Evolutionary conservation across 2,888 invertebrate genomes (phyloP).

Genomic region (Parnassius glacialis): DNA sequence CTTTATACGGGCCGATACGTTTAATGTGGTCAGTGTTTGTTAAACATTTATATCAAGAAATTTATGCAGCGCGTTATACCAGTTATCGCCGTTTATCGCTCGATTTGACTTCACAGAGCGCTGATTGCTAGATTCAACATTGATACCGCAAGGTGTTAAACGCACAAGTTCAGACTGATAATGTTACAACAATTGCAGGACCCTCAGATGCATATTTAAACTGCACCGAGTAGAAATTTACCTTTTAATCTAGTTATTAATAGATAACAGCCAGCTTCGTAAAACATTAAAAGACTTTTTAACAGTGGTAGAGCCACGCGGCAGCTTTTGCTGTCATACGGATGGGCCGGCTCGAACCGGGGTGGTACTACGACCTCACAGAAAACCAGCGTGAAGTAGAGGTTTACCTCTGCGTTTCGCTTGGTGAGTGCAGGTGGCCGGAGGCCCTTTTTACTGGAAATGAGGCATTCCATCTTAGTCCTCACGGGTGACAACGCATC

Average conservation of each 20-base stretch:
- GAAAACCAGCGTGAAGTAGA: no score
- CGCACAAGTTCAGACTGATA: neutral
- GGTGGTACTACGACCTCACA: no score
- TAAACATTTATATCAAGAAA: slow-evolving; percentile 11
- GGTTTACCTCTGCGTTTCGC: no score
- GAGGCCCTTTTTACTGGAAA: no score
- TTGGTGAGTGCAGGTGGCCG: no score
- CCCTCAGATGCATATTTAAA: neutral
- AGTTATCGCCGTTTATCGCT: slow-evolving; percentile 8
- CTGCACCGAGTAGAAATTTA: neutral
- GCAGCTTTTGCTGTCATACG: no score
- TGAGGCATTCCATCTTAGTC: no score
- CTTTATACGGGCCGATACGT: slow-evolving; percentile 15
- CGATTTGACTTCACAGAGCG: slow-evolving; percentile 7
- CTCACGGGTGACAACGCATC: no score
- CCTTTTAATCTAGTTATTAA: neutral
- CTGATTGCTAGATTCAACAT: slow-evolving; percentile 3
- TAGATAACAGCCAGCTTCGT: no score
- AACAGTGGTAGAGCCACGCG: no score
- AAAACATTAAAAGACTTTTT: no score
- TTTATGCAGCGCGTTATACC: neutral
- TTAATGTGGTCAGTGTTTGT: slow-evolving; percentile 7
- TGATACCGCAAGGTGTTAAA: neutral
- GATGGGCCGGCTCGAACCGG: no score
- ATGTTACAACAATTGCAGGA: neutral